Conservation (phyloP, 2,888 invertebrate genomes). For the Drosophila nigricruria region DNA sequence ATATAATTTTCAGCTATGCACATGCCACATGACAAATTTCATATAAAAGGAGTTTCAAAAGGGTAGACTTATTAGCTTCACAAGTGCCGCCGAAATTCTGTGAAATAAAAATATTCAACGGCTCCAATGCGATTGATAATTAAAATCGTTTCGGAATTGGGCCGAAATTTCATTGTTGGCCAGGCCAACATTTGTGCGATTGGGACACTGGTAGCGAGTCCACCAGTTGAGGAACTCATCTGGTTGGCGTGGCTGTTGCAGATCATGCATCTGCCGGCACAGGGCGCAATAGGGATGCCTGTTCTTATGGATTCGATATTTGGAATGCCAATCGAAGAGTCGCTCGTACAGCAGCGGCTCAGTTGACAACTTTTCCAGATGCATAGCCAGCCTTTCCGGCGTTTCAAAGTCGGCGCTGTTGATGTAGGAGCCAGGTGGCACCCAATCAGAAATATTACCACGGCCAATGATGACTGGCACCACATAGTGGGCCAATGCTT, state of each 20-base stretch:
- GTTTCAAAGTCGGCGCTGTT: slow-evolving; percentile 87
- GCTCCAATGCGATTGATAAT: slow-evolving; percentile 65
- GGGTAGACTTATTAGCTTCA: slow-evolving; percentile 55
- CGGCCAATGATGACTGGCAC: slow-evolving; percentile 89
- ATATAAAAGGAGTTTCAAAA: slow-evolving; percentile 3
- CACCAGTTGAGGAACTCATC: slow-evolving; percentile 57
- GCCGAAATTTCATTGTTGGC: slow-evolving; percentile 1
- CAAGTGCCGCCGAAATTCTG: slow-evolving; percentile 69
- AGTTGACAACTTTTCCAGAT: slow-evolving; percentile 82
- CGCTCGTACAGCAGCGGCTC: slow-evolving; percentile 87
- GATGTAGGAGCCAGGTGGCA: slow-evolving; percentile 88
- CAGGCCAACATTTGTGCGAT: slow-evolving; percentile 13
- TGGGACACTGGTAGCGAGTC: slow-evolving; percentile 54
- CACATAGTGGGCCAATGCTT: slow-evolving; percentile 80
- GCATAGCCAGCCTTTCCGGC: slow-evolving; percentile 86
- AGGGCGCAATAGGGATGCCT: slow-evolving; percentile 60
- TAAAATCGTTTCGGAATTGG: slow-evolving; percentile 52
- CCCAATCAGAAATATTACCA: slow-evolving; percentile 86
- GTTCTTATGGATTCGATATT: slow-evolving; percentile 42
- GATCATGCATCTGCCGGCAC: slow-evolving; percentile 48
- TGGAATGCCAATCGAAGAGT: slow-evolving; percentile 87
- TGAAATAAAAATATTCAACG: slow-evolving; percentile 61
- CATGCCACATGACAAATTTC: slow-evolving; percentile 18
- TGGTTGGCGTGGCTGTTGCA: slow-evolving; percentile 6
- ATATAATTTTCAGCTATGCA: background rate